phyloP scores from a whole-genome alignment of 2,113 vertebrate species.

The Eulemur rufifrons region DNA sequence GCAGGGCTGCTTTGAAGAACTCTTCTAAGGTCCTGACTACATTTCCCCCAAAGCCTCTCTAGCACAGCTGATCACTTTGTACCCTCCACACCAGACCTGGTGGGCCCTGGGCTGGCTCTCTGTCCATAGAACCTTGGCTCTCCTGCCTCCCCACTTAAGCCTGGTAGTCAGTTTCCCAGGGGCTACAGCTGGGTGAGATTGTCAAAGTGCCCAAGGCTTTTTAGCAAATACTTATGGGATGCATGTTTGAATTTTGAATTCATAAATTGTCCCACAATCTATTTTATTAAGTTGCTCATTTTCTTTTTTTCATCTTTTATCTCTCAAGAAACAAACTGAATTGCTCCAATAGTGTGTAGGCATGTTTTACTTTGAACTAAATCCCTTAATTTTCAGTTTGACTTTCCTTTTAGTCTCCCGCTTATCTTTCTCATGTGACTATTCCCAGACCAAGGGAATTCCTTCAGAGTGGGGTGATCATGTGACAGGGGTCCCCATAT shows the following conservation, averaged over 20 bases:
- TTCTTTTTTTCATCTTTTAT: slow-evolving; percentile 30
- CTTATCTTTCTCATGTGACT: background rate
- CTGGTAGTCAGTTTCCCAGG: background rate
- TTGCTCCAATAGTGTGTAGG: background rate
- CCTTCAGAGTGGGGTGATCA: background rate
- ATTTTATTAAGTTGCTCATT: slow-evolving; percentile 23
- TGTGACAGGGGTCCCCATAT: rapidly evolving
- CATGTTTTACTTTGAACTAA: slow-evolving; percentile 49
- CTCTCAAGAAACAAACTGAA: slow-evolving; percentile 34
- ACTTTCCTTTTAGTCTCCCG: slow-evolving; percentile 4
- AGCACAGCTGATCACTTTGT: background rate
- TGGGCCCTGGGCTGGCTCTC: background rate
- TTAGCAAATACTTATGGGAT: background rate
- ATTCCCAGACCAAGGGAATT: background rate
- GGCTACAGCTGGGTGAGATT: background rate
- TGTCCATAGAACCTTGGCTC: background rate
- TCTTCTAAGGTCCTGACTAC: background rate
- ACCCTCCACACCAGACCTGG: background rate
- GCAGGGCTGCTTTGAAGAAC: background rate
- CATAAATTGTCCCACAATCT: slow-evolving; percentile 19
- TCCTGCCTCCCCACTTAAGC: background rate
- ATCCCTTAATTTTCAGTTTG: slow-evolving; percentile 54
- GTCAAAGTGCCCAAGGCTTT: background rate
- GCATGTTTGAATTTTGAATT: background rate
- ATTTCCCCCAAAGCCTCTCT: background rate